Evolutionary conservation across 2,888 invertebrate species (phyloP).

Genomic region (Nymphalis c-album): DNA sequence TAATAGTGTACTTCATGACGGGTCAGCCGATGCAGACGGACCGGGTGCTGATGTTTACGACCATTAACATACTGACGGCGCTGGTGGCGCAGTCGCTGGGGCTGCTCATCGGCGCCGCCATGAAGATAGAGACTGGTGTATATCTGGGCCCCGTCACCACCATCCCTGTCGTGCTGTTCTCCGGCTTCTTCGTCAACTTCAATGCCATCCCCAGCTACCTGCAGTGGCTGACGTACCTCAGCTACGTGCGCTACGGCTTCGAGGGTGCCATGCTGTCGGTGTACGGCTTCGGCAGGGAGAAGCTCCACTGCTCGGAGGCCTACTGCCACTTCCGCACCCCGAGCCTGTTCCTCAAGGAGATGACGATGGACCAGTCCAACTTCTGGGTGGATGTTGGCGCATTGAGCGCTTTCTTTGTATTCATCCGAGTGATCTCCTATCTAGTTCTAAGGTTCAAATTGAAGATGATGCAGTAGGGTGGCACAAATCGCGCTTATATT

Average conservation of each 20-base stretch:
- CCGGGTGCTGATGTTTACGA: constrained; percentile 90
- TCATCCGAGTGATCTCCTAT: constrained; percentile 89
- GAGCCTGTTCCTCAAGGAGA: constrained; percentile 90
- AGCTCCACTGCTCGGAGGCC: constrained; percentile 89
- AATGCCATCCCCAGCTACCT: constrained; percentile 94
- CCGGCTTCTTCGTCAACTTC: constrained; percentile 96
- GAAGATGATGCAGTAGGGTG: constrained; percentile 76
- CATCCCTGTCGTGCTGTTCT: constrained; percentile 95
- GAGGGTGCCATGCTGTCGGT: constrained; percentile 95
- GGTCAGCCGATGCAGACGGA: constrained; percentile 95
- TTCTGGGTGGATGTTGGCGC: constrained; percentile 93
- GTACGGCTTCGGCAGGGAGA: constrained; percentile 92
- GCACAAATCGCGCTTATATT: constrained; percentile 45
- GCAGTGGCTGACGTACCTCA: constrained; percentile 93
- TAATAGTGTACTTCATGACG: constrained; percentile 97
- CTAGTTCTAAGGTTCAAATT: constrained; percentile 91
- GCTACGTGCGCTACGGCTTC: constrained; percentile 94
- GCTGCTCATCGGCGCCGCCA: constrained; percentile 94
- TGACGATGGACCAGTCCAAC: constrained; percentile 89
- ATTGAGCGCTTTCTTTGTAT: constrained; percentile 89
- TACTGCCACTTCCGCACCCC: constrained; percentile 93
- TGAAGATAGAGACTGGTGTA: constrained; percentile 90
- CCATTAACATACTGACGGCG: constrained; percentile 89
- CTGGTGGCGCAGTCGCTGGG: constrained; percentile 96
- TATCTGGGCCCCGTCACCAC: constrained; percentile 93